Conservation (phyloP, 2,113 vertebrate genomes). For the Psophia crepitans region DNA sequence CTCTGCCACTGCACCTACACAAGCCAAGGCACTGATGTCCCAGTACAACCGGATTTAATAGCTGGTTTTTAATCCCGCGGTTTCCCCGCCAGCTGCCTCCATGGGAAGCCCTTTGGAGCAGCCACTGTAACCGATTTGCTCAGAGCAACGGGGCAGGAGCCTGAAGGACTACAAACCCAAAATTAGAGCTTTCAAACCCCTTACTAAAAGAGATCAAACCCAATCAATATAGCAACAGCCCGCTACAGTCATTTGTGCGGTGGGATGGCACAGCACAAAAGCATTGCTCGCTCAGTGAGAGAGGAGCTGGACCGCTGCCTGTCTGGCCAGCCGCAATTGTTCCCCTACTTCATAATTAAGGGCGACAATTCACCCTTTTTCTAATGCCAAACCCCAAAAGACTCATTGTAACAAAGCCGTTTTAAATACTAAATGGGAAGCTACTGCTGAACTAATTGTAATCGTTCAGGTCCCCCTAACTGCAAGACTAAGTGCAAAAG, state of each 20-base stretch:
- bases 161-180: neutral
- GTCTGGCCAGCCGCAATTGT: neutral
- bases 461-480: accelerated
- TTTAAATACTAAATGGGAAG: neutral
- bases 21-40: neutral
- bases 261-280: slow-evolving; percentile 17
- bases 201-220: neutral
- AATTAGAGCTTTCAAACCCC: neutral
- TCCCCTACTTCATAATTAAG: slow-evolving; percentile 6
- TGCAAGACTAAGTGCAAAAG: neutral
- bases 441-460: neutral
- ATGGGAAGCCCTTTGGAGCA: neutral
- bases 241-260: neutral
- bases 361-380: slow-evolving; percentile 2
- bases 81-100: neutral
- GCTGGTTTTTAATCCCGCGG: accelerated
- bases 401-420: neutral
- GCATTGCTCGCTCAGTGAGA: neutral
- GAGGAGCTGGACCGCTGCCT: slow-evolving; percentile 15
- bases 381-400: slow-evolving; percentile 13
- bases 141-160: neutral
- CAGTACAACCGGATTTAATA: neutral
- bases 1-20: neutral
- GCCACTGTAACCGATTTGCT: neutral
- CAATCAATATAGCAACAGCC: neutral